Conservation (phyloP, 2,888 invertebrate genomes). For the Ashinkailepas kermadecensis region DNA sequence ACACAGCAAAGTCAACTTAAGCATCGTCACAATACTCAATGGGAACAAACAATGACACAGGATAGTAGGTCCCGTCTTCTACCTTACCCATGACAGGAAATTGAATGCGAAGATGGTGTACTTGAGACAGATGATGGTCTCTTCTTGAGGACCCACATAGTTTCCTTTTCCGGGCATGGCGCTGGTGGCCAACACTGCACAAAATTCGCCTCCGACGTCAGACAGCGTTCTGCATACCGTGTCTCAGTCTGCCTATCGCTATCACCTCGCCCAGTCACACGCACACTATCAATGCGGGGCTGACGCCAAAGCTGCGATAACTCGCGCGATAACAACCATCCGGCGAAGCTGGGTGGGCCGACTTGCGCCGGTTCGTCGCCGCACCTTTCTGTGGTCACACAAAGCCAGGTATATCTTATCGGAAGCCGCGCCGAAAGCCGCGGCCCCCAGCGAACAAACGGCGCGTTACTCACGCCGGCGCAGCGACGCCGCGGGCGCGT, state of each 20-base stretch:
- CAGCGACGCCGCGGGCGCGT: not conserved
- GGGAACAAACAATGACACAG: no score
- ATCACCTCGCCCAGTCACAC: not conserved
- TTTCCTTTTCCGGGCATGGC: constrained; percentile 1
- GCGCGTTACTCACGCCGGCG: not conserved
- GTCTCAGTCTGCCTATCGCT: not conserved
- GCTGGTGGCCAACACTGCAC: no score
- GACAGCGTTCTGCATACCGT: not conserved
- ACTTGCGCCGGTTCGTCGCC: not conserved
- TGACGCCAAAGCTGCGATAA: not conserved
- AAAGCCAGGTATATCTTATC: constrained; percentile 10
- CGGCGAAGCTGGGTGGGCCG: not conserved
- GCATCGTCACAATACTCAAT: no score
- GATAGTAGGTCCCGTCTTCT: constrained; percentile 57
- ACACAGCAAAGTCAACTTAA: no score
- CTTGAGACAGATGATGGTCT: constrained; percentile 53
- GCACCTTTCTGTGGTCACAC: not conserved
- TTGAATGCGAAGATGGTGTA: constrained; percentile 75
- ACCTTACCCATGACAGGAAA: constrained; percentile 67
- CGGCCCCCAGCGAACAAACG: not conserved
- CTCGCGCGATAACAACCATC: not conserved
- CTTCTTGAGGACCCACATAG: constrained; percentile 23
- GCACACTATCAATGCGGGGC: not conserved
- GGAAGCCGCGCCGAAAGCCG: not conserved
- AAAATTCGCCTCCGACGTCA: not conserved